These are phyloP conservation scores for Synanthedon myopaeformis DNA, from an alignment of 2,888 invertebrate species.

Conservation along the genomic window DNA sequence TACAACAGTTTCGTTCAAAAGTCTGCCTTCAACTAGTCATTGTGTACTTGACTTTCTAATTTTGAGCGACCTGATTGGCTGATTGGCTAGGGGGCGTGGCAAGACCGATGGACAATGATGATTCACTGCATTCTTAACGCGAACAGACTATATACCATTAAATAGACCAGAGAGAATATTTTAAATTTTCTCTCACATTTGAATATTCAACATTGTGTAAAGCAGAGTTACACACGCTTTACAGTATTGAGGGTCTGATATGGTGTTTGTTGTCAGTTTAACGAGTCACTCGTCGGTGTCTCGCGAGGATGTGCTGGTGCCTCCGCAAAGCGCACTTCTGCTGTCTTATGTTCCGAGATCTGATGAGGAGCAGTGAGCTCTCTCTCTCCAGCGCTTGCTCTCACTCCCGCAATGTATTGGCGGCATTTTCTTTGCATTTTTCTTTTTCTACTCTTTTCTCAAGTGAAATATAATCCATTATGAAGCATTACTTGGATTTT, in stretches of 20 bases:
- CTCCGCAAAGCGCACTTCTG: slow-evolving; percentile 73
- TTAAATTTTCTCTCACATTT: too few relatives aligned
- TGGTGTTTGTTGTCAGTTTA: slow-evolving; percentile 40
- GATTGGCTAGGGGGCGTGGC: too few relatives aligned
- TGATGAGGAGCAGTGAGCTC: slow-evolving; percentile 24
- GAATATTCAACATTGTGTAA: too few relatives aligned
- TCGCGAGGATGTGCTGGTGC: slow-evolving; percentile 69
- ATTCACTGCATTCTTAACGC: too few relatives aligned
- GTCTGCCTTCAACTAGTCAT: too few relatives aligned
- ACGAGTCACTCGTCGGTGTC: slow-evolving; percentile 47
- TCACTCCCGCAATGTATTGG: slow-evolving; percentile 6
- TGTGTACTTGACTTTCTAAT: too few relatives aligned
- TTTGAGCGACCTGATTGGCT: too few relatives aligned
- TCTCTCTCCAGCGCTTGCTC: background rate
- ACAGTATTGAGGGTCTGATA: slow-evolving; percentile 11
- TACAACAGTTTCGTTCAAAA: too few relatives aligned
- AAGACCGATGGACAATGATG: too few relatives aligned
- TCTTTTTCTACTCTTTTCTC: slow-evolving; percentile 10
- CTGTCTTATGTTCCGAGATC: slow-evolving; percentile 76
- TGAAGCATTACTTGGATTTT: slow-evolving; percentile 15
- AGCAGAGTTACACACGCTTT: too few relatives aligned
- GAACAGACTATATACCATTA: too few relatives aligned
- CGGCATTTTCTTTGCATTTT: slow-evolving; percentile 28
- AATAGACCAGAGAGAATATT: too few relatives aligned
- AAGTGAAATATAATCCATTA: slow-evolving; percentile 12